Evolutionary conservation across 2,113 vertebrate genomes (phyloP).

Genomic region (Peromyscus leucopus): DNA sequence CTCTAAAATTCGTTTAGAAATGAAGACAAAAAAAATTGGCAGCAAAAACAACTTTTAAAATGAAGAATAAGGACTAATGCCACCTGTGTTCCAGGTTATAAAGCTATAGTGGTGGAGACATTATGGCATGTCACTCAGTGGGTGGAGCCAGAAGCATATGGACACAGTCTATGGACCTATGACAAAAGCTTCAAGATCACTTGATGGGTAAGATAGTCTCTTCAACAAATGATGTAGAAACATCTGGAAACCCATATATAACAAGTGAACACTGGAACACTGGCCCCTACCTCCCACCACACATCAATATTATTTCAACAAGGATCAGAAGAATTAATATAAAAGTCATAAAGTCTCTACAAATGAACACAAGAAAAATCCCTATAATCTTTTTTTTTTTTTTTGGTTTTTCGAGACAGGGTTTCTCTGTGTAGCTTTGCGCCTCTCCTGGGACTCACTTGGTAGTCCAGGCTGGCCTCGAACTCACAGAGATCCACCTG

Average conservation of each 20-base stretch:
- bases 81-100: background rate
- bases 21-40: background rate
- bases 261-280: background rate
- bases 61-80: background rate
- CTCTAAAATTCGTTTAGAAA: background rate
- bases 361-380: background rate
- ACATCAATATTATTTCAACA: background rate
- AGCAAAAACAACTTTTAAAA: background rate
- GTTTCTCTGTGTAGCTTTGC: too few relatives aligned
- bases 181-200: background rate
- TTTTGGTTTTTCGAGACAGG: too few relatives aligned
- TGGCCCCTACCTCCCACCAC: background rate
- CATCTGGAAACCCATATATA: background rate
- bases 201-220: background rate
- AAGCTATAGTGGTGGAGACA: background rate
- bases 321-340: background rate
- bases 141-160: background rate
- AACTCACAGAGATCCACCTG: too few relatives aligned
- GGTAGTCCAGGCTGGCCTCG: too few relatives aligned
- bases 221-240: background rate
- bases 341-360: background rate
- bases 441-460: too few relatives aligned
- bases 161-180: background rate
- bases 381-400: background rate
- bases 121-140: background rate